Conservation (phyloP, 37 sponge, comb jelly and placozoan species). For the Aplysina aerophoba region DNA sequence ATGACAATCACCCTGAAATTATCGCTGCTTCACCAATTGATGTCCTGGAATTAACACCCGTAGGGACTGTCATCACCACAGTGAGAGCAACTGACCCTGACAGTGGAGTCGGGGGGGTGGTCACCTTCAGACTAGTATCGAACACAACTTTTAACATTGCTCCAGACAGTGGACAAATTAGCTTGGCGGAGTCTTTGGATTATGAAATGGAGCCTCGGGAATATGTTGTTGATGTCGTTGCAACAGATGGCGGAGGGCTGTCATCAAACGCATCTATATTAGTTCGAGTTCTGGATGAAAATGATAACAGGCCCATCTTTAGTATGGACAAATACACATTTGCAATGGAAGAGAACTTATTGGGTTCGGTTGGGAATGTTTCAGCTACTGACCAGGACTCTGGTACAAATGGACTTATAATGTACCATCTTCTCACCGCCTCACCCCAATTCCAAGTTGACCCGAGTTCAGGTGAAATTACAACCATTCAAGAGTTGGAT, state of each 20-base stretch:
- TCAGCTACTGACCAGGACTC: conserved; percentile 59
- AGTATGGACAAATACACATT: neutral
- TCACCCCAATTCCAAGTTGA: neutral
- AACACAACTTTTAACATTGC: conserved; percentile 1
- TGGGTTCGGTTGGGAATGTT: neutral
- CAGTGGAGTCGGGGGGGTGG: neutral
- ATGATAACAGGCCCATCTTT: conserved; percentile 53
- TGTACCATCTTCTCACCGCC: conserved; percentile 34
- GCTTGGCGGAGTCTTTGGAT: conserved; percentile 39
- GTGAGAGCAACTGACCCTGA: conserved; percentile 54
- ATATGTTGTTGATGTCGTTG: neutral
- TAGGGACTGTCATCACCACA: conserved; percentile 24
- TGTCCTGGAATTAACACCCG: conserved; percentile 31
- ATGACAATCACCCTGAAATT: conserved; percentile 50
- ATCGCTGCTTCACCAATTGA: neutral
- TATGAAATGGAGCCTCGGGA: conserved; percentile 39
- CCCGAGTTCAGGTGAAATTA: neutral
- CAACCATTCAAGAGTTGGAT: conserved; percentile 5
- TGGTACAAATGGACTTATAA: conserved; percentile 52
- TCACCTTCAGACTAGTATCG: neutral
- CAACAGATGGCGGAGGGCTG: conserved; percentile 24
- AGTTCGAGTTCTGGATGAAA: conserved; percentile 39
- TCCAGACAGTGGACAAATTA: conserved; percentile 14
- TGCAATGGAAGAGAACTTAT: neutral
- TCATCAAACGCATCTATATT: neutral